Base-by-base conservation (phyloP, 2,797 vertebrate species). In the Cryptoblepharus egeriae region DNA sequence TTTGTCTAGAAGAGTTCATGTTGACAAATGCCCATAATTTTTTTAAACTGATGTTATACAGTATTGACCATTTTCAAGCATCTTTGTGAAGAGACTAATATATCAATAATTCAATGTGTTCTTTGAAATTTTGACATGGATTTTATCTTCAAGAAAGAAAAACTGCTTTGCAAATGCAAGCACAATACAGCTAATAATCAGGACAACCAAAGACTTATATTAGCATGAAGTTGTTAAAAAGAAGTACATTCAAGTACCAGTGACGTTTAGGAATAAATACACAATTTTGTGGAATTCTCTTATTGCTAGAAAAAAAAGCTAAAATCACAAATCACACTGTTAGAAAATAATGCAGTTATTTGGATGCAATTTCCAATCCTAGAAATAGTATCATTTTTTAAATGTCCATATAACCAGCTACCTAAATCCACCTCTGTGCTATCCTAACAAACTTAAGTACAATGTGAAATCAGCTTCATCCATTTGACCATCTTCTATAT, bases 321-420 rank as follows among this genome's bases (percentile, higher is more conserved):
- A 42, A 58, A 30, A 60, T 81, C 32, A 75, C 32, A 57, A 30
- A 60, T 81, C 45, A 75, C 52, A 57, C 28, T 82, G 60, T 75
- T 42, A 67, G 16, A 35, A 68, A 64, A 5, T 32, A 68, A 8
- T 1, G 42, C n/a, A 75, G 32, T 57, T 75, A 24, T 26, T 80
- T 67, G 39, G 20, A 9, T 80, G 10, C 30, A n/a, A 16, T 49
- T 75, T 35, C 64, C 45, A 30, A 69, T 60, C n/a, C 52, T 75
- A 28, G 18, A 39, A 22, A 28, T 10, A 57, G 26, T 30, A 52
- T 30, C 71, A 81, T 28, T 12, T 57, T 24, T 13, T 57, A 20
- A 9, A 57, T 28, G 45, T 52, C n/a, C 35, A 65, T 2, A 15
- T 45, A 45, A 75, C 9, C 30, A 60, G 5, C 1, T 12, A 39